Evolutionary conservation across 1,140 invertebrate species (phyloP).

Genomic region (Wasmannia auropunctata): DNA sequence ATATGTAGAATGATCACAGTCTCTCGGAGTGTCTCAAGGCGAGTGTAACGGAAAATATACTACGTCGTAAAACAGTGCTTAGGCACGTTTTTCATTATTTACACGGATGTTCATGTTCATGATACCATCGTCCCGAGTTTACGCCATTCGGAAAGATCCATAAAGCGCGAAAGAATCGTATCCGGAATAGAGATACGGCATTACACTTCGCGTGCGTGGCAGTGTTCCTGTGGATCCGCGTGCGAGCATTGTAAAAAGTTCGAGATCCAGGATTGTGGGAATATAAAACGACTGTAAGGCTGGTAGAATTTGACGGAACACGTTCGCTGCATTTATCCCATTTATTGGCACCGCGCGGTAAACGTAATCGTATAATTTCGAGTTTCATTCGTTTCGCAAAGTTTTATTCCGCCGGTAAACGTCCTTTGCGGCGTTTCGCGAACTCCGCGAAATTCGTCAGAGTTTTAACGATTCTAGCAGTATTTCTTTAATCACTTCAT

Average conservation of each 20-base stretch:
- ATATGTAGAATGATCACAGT: neutral
- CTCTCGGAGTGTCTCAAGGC: no score
- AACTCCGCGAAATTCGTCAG: neutral
- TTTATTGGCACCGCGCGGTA: neutral
- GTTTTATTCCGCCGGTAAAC: neutral
- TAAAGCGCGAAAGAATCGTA: slow-evolving; percentile 37
- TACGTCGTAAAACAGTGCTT: neutral
- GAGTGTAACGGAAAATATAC: neutral
- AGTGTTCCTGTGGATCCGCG: neutral
- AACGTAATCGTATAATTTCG: slow-evolving; percentile 5
- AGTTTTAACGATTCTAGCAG: neutral
- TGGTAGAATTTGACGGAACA: neutral
- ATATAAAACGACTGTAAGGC: neutral
- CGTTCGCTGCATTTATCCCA: neutral
- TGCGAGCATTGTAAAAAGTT: slow-evolving; percentile 29
- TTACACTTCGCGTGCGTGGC: neutral
- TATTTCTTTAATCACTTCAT: slow-evolving; percentile 5
- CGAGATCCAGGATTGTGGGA: neutral
- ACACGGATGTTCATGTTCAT: neutral
- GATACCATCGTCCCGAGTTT: slow-evolving; percentile 10
- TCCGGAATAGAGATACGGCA: neutral
- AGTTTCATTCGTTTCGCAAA: neutral
- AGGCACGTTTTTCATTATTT: slow-evolving; percentile 38
- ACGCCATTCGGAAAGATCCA: slow-evolving; percentile 16
- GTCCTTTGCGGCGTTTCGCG: neutral